Conservation (phyloP, 1,140 invertebrate species). For the Radopholus similis region DNA sequence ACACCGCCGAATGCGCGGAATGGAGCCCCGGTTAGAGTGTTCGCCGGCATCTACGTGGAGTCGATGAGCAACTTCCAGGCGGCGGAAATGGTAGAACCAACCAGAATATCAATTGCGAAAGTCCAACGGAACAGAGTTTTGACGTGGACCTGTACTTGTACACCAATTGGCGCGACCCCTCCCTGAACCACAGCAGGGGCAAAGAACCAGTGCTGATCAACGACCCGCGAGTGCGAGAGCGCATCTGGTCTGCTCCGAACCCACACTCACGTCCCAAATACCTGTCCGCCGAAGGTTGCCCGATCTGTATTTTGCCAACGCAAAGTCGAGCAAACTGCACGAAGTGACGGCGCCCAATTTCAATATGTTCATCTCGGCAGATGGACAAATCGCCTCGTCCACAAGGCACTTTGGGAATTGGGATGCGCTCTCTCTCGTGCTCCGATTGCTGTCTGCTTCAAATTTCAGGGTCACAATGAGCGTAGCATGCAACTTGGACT, state of each 20-base stretch:
- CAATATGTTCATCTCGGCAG: slow-evolving; percentile 60
- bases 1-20: too few species aligned
- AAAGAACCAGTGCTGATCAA: slow-evolving; percentile 52
- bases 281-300: slow-evolving; percentile 62
- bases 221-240: slow-evolving; percentile 43
- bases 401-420: slow-evolving; percentile 36
- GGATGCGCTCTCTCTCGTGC: not conserved
- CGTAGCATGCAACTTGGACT: slow-evolving; percentile 51
- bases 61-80: slow-evolving; percentile 41
- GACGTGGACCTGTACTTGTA: slow-evolving; percentile 59
- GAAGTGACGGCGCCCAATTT: slow-evolving; percentile 58
- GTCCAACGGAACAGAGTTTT: slow-evolving; percentile 42
- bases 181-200: slow-evolving; percentile 41
- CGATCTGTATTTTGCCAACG: slow-evolving; percentile 58
- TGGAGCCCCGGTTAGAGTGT: slow-evolving; percentile 42
- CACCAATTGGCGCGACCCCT: slow-evolving; percentile 49
- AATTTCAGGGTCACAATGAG: slow-evolving; percentile 42
- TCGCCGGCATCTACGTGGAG: slow-evolving; percentile 51
- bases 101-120: not conserved
- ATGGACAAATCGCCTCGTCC: slow-evolving; percentile 61
- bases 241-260: slow-evolving; percentile 41
- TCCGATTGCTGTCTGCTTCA: not conserved
- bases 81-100: slow-evolving; percentile 8
- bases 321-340: slow-evolving; percentile 45
- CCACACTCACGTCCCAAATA: slow-evolving; percentile 26